Conservation (phyloP, 92 coral and sea anemone genomes). For the Porites cylindrica region DNA sequence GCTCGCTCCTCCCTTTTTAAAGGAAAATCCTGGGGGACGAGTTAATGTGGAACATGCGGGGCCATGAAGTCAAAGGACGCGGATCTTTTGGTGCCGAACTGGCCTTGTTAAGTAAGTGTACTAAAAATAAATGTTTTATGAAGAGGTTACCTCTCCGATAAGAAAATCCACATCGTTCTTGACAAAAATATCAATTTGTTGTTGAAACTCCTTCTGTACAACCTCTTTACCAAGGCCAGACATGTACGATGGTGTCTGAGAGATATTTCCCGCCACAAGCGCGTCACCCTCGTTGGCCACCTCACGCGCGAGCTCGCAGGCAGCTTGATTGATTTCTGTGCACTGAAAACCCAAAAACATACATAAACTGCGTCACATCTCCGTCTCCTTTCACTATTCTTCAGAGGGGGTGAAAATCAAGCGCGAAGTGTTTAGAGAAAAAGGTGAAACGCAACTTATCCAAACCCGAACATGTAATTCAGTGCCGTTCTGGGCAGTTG, state of each 20-base stretch:
- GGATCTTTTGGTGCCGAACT: too few relatives aligned
- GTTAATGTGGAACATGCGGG: too few relatives aligned
- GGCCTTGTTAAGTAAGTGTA: too few relatives aligned
- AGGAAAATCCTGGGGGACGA: too few relatives aligned
- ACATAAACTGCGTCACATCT: too few relatives aligned
- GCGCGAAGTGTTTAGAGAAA: background rate
- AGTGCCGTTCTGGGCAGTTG: too few relatives aligned
- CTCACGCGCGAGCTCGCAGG: conserved; percentile 64
- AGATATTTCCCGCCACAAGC: conserved; percentile 59
- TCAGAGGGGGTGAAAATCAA: background rate
- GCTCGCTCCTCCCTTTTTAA: too few relatives aligned
- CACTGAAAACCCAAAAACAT: conserved; percentile 14
- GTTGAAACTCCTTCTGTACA: conserved; percentile 53
- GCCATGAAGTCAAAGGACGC: too few relatives aligned
- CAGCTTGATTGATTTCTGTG: conserved; percentile 49
- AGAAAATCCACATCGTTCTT: conserved; percentile 61
- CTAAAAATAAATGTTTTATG: background rate
- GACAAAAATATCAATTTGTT: conserved; percentile 58
- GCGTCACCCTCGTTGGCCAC: conserved; percentile 59
- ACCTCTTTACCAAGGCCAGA: conserved; percentile 50
- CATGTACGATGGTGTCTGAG: conserved; percentile 68
- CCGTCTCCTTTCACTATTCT: too few relatives aligned
- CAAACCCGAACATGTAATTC: background rate
- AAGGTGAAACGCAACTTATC: background rate
- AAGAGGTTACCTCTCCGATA: conserved; percentile 46